Evolutionary conservation across 2,113 vertebrate genomes (phyloP), one percentile per base, ranked within the genome.

Genomic region (Leuciscus idus): DNA sequence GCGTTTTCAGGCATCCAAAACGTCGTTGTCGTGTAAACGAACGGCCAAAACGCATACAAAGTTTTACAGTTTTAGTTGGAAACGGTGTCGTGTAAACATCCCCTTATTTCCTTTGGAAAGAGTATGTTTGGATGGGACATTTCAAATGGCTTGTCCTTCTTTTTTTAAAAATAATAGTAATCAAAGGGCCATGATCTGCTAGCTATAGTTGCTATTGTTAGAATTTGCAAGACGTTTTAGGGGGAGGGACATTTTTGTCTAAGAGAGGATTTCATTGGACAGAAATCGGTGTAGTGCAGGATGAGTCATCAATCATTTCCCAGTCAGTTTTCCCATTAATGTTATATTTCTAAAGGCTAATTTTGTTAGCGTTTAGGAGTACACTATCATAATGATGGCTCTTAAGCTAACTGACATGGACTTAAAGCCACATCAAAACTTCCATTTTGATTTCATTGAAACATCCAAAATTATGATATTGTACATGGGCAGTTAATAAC

Each of bases 241-340:
- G 26, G 13, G 6, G 59, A 79, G 90, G 91, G 90, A 83, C 87
- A 89, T 68, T 68, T 28, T 33, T 19, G 28, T 68, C 64, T 30
- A 17, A 30, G 28, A 33, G 28, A 68, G 28, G 2, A 33, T 91
- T 89, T 92, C 89, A 92, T 91, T 89, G 48, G 26, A 70, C n/a
- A 28, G 72, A 57, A 48, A 74, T 73, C 19, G 11, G 33, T 70
- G 7, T 5, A 70, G n/a, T 21, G 15, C 13, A 33, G 2, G 19
- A 57, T 21, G 6, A 57, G 55, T 57, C 19, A 57, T 57, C 55
- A 21, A 23, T 57, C 2, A 57, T 57, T 9, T 23, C 2, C 19
- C 55, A 57, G 55, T 57, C 55, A 7, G 7, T 3, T 57, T 57
- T 23, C 19, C 6, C 19, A 57, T 57, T 23, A 21, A 57, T 57